Evolutionary conservation across 2,797 vertebrate species (phyloP), one percentile per base, ranked within the genome.

Genomic region (Momotus momota): DNA sequence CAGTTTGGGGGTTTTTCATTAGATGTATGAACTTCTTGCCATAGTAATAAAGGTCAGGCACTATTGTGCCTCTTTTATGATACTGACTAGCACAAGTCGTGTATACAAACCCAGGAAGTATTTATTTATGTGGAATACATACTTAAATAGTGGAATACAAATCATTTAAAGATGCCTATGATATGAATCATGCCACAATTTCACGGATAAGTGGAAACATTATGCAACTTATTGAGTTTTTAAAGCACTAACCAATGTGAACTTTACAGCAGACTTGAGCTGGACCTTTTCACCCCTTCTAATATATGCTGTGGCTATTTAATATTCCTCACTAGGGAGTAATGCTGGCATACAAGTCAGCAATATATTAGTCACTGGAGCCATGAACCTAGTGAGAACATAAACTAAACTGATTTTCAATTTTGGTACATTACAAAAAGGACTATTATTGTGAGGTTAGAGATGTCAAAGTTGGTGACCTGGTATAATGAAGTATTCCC

Each of bases 381-480:
- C 93, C 91, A 94, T 86, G 93, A 96, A 97, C 96, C 91, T 89
- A 95, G 81, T 81, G 84, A 96, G 96, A 96, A 91, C 91, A 96
- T 96, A 97, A 97, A 97, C 96, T 94, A 97, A 97, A 93, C 87
- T 92, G 95, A 96, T 96, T 97, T 96, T 96, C 93, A 96, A 94
- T 97, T 93, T 94, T 95, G 84, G 67, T 94, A 91, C 88, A 83
- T 96, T 96, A 96, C 95, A 95, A 94, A 96, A 97, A 95, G 90
- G 93, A 16, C 96, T 91, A 96, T 97, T 97, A 95, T 95, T 86
- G 71, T 65, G 89, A 90, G 95, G 97, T 97, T 97, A 97, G 55
- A 94, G 95, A 95, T 97, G 96, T 97, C 97, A 97, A 96, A 97
- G 97, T 96, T 97, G 92, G 91, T 97, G 96, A 97, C 96, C 95